phyloP scores from a whole-genome alignment of 2,113 vertebrate species.

The Thamnophis sirtalis region DNA sequence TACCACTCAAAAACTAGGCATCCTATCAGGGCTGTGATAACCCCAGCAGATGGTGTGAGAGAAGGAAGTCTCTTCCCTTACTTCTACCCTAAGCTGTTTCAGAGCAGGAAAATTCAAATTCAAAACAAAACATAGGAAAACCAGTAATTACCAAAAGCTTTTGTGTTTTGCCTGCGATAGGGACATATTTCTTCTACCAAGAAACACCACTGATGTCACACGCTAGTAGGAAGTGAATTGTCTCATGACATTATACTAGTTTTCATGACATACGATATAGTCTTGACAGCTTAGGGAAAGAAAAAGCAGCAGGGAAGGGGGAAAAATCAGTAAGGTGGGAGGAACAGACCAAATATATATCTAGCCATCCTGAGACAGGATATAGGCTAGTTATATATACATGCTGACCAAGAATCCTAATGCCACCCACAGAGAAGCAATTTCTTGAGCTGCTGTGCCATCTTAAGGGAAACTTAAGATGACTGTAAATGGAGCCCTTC shows the following conservation, averaged over 20 bases:
- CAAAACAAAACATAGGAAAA: not conserved
- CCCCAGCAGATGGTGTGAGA: not conserved
- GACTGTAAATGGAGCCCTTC: constrained; percentile 4
- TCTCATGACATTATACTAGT: constrained; percentile 42
- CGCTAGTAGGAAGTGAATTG: constrained; percentile 46
- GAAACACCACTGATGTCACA: constrained; percentile 32
- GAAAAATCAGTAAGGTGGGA: not conserved
- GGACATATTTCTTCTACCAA: constrained; percentile 46
- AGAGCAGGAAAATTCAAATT: not conserved
- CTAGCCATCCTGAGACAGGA: not conserved
- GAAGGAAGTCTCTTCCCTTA: not conserved
- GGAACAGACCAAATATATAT: not conserved
- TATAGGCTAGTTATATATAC: not conserved
- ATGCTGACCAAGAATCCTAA: not conserved
- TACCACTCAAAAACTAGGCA: not conserved
- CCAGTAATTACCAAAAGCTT: not conserved
- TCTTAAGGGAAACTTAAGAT: not conserved
- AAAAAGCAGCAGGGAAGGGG: not conserved
- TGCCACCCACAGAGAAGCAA: not conserved
- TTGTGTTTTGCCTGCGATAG: constrained; percentile 41
- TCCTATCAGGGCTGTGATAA: not conserved
- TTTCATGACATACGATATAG: not conserved
- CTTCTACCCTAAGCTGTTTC: not conserved
- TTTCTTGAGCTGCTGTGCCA: constrained; percentile 7
- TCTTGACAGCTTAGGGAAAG: constrained; percentile 35